phyloP scores from a whole-genome alignment of 92 coral and sea anemone genomes.

The Zoanthus solanderi region DNA sequence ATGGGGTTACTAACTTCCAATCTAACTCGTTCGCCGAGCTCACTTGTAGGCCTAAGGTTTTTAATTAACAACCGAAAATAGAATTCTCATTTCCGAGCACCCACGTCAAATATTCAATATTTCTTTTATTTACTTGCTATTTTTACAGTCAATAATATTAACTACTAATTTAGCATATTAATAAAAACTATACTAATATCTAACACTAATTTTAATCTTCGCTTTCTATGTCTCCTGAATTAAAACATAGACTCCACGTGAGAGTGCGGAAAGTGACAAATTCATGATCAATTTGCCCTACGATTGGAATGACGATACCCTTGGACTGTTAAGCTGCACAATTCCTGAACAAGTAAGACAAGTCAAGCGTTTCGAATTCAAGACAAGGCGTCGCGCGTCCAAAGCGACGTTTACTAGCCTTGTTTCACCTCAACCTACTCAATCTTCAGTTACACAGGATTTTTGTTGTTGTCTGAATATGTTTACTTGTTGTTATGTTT shows the following conservation, averaged over 20 bases:
- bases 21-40: background rate
- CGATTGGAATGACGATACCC: background rate
- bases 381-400: background rate
- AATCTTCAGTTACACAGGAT: too few species aligned
- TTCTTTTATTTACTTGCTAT: background rate
- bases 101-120: background rate
- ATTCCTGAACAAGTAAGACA: slow-evolving; percentile 24
- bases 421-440: background rate
- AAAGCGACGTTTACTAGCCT: too few species aligned
- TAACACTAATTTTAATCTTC: background rate
- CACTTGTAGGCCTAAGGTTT: background rate
- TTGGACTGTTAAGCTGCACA: slow-evolving; percentile 1
- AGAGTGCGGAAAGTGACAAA: background rate
- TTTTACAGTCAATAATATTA: background rate
- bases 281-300: background rate
- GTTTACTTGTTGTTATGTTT: too few species aligned
- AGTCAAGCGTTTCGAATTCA: background rate
- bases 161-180: background rate
- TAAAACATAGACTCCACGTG: background rate
- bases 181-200: background rate
- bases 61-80: background rate
- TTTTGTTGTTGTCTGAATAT: too few species aligned
- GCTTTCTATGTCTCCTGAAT: background rate
- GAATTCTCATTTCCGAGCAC: background rate
- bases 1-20: background rate